phyloP scores from a whole-genome alignment of 2,797 vertebrate species.

The Eulemur mongoz region DNA sequence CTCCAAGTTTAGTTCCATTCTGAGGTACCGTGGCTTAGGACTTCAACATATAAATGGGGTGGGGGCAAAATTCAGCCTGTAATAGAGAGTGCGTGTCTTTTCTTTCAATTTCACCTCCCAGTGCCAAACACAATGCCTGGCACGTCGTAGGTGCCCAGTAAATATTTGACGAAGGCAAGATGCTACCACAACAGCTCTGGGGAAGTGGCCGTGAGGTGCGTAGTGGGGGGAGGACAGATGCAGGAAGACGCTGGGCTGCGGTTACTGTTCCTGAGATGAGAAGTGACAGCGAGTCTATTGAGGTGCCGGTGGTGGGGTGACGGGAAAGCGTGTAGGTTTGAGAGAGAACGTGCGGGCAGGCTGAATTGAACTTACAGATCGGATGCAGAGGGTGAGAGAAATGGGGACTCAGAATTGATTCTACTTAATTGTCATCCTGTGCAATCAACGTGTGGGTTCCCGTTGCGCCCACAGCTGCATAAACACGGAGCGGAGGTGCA shows the following conservation, averaged over 20 bases:
- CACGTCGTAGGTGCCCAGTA: neutral
- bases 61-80: neutral
- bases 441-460: rapidly evolving
- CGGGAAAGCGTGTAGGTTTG: neutral
- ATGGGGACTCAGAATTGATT: neutral
- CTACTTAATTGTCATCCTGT: rapidly evolving
- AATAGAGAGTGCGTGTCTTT: neutral
- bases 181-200: neutral
- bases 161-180: neutral
- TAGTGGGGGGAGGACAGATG: neutral
- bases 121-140: neutral
- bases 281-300: neutral
- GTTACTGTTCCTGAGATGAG: neutral
- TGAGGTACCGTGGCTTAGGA: neutral
- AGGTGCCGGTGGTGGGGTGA: rapidly evolving
- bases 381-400: neutral
- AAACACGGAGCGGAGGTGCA: rapidly evolving
- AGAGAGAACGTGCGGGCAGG: neutral
- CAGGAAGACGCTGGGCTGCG: neutral
- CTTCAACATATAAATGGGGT: neutral
- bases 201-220: neutral
- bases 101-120: neutral
- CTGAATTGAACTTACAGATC: neutral
- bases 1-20: neutral
- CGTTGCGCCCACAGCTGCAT: rapidly evolving